A percentile compares a stretch with the other conserved stretches of the same genome.
These are phyloP conservation scores for Xylocopa sonorina DNA, from an alignment of 1,140 invertebrate genomes.

Conservation along the genomic window DNA sequence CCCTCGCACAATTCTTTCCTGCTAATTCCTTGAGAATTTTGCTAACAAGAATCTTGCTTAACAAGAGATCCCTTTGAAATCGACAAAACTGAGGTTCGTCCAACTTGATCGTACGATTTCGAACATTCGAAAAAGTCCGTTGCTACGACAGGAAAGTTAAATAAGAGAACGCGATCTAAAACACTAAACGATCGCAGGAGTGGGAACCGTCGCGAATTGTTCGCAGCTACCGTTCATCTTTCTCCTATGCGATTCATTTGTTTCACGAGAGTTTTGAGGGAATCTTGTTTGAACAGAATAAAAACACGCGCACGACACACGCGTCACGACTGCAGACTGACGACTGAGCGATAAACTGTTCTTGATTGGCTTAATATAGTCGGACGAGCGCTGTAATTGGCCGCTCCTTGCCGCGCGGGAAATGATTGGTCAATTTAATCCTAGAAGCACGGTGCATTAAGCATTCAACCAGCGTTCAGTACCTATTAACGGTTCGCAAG, in stretches of 20 bases:
- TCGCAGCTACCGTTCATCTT: not conserved
- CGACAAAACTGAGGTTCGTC: not conserved
- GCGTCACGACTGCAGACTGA: constrained; percentile 71
- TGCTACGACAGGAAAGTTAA: not conserved
- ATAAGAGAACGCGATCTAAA: not conserved
- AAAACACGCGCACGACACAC: constrained; percentile 54
- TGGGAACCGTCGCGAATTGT: not conserved
- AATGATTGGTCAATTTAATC: constrained; percentile 83
- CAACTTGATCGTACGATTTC: not conserved
- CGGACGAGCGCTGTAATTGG: constrained; percentile 79
- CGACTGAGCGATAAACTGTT: constrained; percentile 82
- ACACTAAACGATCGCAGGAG: constrained; percentile 20
- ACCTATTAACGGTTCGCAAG: constrained; percentile 76
- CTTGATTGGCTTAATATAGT: constrained; percentile 83
- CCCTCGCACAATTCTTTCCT: not conserved
- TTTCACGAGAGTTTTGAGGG: constrained; percentile 23
- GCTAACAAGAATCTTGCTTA: too few relatives aligned
- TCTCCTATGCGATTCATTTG: constrained; percentile 19
- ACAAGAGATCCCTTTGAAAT: constrained; percentile 4
- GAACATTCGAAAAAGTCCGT: constrained; percentile 1
- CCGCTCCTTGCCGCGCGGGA: constrained; percentile 78
- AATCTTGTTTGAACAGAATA: constrained; percentile 3
- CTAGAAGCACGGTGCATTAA: constrained; percentile 80
- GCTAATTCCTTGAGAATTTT: not conserved
- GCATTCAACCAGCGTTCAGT: constrained; percentile 81